These are phyloP conservation scores for Acomys russatus DNA, from an alignment of 2,797 vertebrate genomes.

Conservation along the genomic window DNA sequence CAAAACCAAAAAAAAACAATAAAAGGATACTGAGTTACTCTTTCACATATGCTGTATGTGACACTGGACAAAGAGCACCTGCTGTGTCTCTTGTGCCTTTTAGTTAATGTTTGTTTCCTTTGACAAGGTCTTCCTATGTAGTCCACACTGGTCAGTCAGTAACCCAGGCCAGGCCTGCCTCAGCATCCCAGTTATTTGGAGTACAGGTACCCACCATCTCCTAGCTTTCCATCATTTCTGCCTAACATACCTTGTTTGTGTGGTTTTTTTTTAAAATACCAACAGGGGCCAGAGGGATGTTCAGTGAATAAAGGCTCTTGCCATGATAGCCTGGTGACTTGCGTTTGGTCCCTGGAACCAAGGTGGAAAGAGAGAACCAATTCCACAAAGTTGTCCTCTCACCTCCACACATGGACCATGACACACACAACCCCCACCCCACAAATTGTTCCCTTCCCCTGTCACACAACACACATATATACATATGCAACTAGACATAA, in stretches of 20 bases:
- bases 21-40: background rate
- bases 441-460: no score
- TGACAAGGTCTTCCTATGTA: background rate
- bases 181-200: background rate
- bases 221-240: background rate
- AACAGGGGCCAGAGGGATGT: background rate
- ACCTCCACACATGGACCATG: background rate
- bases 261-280: background rate
- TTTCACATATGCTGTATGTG: background rate
- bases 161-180: background rate
- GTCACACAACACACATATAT: background rate
- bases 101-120: background rate
- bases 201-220: background rate
- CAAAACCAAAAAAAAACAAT: conserved; percentile 53
- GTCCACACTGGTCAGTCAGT: background rate
- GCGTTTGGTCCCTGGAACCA: background rate
- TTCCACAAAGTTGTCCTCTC: background rate
- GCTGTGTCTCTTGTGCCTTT: conserved; percentile 4
- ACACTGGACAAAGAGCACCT: background rate
- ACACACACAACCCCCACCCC: background rate
- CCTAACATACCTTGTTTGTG: background rate
- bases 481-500: background rate
- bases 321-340: background rate
- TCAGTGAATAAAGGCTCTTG: background rate
- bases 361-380: background rate